These are phyloP conservation scores for Altica lythri DNA, from an alignment of 2,888 invertebrate species.

Conservation along the genomic window DNA sequence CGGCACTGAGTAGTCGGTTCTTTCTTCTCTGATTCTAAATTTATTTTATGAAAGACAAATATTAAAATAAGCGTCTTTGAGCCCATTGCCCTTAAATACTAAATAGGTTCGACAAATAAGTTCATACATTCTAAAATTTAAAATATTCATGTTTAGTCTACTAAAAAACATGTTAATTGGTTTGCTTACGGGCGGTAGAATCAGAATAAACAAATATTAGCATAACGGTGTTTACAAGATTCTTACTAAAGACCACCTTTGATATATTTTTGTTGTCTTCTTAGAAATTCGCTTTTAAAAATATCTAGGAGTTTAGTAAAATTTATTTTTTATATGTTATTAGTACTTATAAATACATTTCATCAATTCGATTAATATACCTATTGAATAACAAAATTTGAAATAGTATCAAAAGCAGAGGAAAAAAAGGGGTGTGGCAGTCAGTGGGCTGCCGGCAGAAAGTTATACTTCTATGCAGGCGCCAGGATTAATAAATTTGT, in stretches of 20 bases:
- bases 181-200: conserved; percentile 36
- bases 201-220: conserved; percentile 39
- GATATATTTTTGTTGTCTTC: conserved; percentile 26
- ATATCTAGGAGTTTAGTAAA: too few species aligned
- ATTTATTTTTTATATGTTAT: too few species aligned
- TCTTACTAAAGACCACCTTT: conserved; percentile 30
- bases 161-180: conserved; percentile 32
- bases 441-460: too few species aligned
- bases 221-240: conserved; percentile 31
- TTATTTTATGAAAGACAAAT: conserved; percentile 4
- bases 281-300: conserved; percentile 22
- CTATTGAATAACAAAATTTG: too few species aligned
- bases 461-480: too few species aligned
- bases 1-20: not conserved
- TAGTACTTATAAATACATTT: too few species aligned
- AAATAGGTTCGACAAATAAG: conserved; percentile 26
- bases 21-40: not conserved
- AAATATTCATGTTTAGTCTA: conserved; percentile 29
- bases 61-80: conserved; percentile 3
- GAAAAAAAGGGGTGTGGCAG: too few species aligned
- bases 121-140: conserved; percentile 26
- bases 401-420: too few species aligned
- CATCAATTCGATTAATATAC: too few species aligned
- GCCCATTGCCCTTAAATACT: conserved; percentile 6
- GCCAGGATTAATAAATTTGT: too few species aligned